A percentile compares a stretch with the other conserved stretches of the same genome.
These are phyloP conservation scores for Drosophila birchii DNA, from an alignment of 2,888 invertebrate species.

Conservation along the genomic window DNA sequence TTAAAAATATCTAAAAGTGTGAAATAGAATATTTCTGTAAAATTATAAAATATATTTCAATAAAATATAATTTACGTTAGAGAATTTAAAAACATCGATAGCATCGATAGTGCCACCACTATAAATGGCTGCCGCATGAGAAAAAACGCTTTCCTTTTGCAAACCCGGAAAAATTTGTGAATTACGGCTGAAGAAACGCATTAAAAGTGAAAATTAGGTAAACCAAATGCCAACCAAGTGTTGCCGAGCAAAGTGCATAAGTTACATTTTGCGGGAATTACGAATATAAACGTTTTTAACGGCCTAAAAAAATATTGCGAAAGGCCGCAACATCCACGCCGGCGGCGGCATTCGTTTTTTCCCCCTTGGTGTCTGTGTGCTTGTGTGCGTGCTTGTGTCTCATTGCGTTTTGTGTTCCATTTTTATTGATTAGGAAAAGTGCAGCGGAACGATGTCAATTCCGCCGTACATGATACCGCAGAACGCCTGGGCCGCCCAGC, in stretches of 20 bases:
- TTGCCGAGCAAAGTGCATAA: neutral
- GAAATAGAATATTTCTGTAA: too few relatives aligned
- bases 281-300: neutral
- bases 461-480: slow-evolving; percentile 85
- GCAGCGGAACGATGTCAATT: slow-evolving; percentile 80
- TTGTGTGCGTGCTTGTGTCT: slow-evolving; percentile 46
- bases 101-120: slow-evolving; percentile 32
- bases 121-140: slow-evolving; percentile 69
- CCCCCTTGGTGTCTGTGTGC: neutral
- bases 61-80: neutral
- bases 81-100: too few relatives aligned
- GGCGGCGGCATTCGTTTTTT: slow-evolving; percentile 44
- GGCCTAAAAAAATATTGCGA: slow-evolving; percentile 54
- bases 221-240: neutral
- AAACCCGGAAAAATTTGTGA: slow-evolving; percentile 57
- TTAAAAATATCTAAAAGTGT: too few relatives aligned
- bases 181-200: slow-evolving; percentile 45
- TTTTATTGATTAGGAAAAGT: slow-evolving; percentile 49
- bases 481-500: slow-evolving; percentile 93
- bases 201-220: slow-evolving; percentile 54
- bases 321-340: slow-evolving; percentile 56
- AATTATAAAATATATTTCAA: too few relatives aligned
- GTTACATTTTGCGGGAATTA: neutral
- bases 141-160: slow-evolving; percentile 68
- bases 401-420: slow-evolving; percentile 18